Evolutionary conservation across 2,113 vertebrate species (phyloP), one percentile per base, ranked within the genome.

Genomic region (Galeopterus variegatus): DNA sequence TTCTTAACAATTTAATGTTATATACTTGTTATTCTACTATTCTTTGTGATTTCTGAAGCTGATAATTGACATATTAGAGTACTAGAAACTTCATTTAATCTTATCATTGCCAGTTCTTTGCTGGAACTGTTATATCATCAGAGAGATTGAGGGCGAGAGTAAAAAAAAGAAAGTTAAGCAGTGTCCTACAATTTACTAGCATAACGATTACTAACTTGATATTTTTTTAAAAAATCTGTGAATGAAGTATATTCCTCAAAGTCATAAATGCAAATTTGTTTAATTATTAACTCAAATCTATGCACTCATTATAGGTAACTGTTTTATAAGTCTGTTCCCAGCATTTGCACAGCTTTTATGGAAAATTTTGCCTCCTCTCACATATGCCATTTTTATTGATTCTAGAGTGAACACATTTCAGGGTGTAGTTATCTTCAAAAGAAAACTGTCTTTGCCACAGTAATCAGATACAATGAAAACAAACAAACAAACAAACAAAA

Each of bases 1-100:
- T 91, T 72, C 58, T 60, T 89, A 84, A 96, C 90, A 93, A 79
- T 87, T 73, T 72, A 91, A 70, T 77, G 85, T 65, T 69, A 48
- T 75, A 12, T 82, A 48, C 54, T 48, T 90, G n/a, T 83, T 82
- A 73, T 70, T 90, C 8, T 75, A 14, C 41, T 70, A 41, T 65
- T 82, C 36, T 77, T 73, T 75, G 28, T 95, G 64, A 86, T 73
- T 93, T 93, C 69, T 90, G 33, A 94, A 80, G 26, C 31, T 50
- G 79, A 72, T 94, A 83, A 70, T 80, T 93, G 79, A 21, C 9
- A 33, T 75, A 80, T 75, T 84, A 91, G 8, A 88, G 31, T 54
- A 79, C 28, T 54, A 90, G 24, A 81, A 93, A 64, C 2, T 67
- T 89, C 90, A 88, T 93, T 93, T 50, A 41, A 56, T 85, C 48